A percentile compares a stretch with the other conserved stretches of the same genome.
Evolutionary conservation across 1,140 invertebrate species (phyloP).

Genomic region (Capitella teleta): DNA sequence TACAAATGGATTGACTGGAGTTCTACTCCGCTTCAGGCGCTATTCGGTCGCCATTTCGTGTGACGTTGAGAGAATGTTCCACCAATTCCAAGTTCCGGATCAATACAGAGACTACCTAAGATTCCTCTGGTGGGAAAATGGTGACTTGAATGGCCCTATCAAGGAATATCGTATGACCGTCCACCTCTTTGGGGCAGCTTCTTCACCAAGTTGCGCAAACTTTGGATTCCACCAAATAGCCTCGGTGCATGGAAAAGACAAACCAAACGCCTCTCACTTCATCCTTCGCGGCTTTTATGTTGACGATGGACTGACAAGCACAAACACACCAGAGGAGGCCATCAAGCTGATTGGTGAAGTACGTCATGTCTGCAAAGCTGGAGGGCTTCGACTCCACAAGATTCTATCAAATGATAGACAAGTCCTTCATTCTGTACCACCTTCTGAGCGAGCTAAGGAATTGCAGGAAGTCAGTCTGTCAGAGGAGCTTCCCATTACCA

Average conservation of each 20-base stretch:
- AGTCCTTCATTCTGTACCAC: conserved; percentile 2
- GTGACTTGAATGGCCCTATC: no score
- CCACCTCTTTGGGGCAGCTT: conserved; percentile 14
- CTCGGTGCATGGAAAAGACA: conserved; percentile 3
- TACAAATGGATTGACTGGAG: no score
- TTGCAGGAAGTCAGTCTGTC: conserved; percentile 13
- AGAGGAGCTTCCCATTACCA: conserved; percentile 18
- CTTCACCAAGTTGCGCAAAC: conserved; percentile 15
- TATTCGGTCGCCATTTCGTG: conserved; percentile 17
- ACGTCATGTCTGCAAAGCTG: conserved; percentile 4
- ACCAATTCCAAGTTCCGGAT: conserved; percentile 11
- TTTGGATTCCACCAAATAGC: conserved; percentile 13
- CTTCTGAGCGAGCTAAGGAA: not conserved
- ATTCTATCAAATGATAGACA: conserved; percentile 2
- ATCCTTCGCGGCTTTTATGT: conserved; percentile 13
- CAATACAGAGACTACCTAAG: conserved; percentile 11
- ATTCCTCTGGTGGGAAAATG: conserved; percentile 16
- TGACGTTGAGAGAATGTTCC: conserved; percentile 18
- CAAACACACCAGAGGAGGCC: not conserved
- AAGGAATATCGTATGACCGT: conserved; percentile 11
- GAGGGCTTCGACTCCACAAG: conserved; percentile 2
- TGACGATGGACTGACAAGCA: conserved; percentile 5
- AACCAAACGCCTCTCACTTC: conserved; percentile 9
- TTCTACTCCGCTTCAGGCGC: no score
- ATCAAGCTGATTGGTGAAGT: conserved; percentile 7